A percentile compares a stretch with the other conserved stretches of the same genome.
Conservation (phyloP, 2,113 vertebrate genomes). For the Halichoeres trimaculatus region DNA sequence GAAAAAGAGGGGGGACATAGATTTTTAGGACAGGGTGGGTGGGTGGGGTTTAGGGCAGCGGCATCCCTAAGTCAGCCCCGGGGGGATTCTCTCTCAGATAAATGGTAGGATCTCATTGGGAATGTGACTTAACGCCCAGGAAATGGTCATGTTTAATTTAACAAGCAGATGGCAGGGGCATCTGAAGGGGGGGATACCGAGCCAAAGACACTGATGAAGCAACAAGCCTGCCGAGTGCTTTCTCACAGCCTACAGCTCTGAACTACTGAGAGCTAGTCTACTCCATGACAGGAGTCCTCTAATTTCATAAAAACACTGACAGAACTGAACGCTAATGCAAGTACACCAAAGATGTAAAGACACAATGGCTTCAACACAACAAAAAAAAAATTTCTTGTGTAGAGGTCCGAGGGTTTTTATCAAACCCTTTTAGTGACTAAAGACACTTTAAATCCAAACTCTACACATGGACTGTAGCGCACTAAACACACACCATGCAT, state of each 20-base stretch:
- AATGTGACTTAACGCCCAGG: conserved; percentile 83
- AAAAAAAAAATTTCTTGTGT: too few species aligned
- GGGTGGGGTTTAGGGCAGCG: conserved; percentile 48
- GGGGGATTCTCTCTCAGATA: conserved; percentile 81
- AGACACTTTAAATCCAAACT: too few species aligned
- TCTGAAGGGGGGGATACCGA: conserved; percentile 50
- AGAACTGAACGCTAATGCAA: conserved; percentile 2
- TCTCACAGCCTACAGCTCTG: conserved; percentile 57
- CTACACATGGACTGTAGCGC: too few species aligned
- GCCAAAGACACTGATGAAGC: conserved; percentile 71
- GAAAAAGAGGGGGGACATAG: conserved; percentile 41
- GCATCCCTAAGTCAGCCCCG: conserved; percentile 74
- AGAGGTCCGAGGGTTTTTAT: too few species aligned
- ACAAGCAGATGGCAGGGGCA: conserved; percentile 83
- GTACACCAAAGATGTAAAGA: conserved; percentile 23
- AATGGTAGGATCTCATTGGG: conserved; percentile 80
- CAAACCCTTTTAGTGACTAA: too few species aligned
- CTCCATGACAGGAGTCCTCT: conserved; percentile 29
- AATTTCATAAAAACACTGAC: conserved; percentile 61
- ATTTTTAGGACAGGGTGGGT: conserved; percentile 29
- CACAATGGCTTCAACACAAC: not conserved
- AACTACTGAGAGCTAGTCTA: conserved; percentile 42
- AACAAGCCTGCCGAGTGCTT: conserved; percentile 73
- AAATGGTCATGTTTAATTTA: conserved; percentile 88
- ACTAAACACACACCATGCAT: too few species aligned